Conservation (phyloP, 1,140 invertebrate species). For the Branchinecta lindahli region DNA sequence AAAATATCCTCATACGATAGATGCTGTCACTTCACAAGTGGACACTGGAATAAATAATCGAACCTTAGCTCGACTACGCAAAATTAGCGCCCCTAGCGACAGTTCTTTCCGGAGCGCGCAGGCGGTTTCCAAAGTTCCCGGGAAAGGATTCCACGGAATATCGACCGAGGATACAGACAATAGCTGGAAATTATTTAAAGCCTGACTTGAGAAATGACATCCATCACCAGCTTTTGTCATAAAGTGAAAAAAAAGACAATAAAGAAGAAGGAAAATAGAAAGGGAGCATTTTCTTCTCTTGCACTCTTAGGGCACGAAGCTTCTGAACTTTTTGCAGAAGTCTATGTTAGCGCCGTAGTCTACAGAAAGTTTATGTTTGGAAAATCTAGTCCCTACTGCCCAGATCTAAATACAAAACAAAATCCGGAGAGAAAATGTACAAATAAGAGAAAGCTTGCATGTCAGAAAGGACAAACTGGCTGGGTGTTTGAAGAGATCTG, state of each 20-base stretch:
- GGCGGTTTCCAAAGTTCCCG: not conserved
- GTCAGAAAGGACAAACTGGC: too few relatives aligned
- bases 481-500: too few relatives aligned
- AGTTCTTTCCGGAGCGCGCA: slow-evolving; percentile 7
- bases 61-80: slow-evolving; percentile 3
- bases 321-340: too few relatives aligned
- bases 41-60: slow-evolving; percentile 8
- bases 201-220: not conserved
- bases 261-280: not conserved
- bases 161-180: not conserved
- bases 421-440: too few relatives aligned
- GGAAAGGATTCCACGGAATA: slow-evolving; percentile 6
- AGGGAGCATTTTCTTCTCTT: too few relatives aligned
- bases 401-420: too few relatives aligned
- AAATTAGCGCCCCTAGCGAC: slow-evolving; percentile 9
- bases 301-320: too few relatives aligned
- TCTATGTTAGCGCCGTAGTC: too few relatives aligned
- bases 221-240: not conserved
- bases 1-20: too few relatives aligned
- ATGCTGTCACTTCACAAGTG: slow-evolving; percentile 3
- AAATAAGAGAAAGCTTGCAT: too few relatives aligned
- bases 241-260: not conserved
- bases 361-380: too few relatives aligned
- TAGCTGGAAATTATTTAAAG: slow-evolving; percentile 7
- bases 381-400: too few relatives aligned